A percentile compares a stretch with the other conserved stretches of the same genome.
These are phyloP conservation scores for Pteria penguin DNA, from an alignment of 2,888 invertebrate species.

Conservation along the genomic window DNA sequence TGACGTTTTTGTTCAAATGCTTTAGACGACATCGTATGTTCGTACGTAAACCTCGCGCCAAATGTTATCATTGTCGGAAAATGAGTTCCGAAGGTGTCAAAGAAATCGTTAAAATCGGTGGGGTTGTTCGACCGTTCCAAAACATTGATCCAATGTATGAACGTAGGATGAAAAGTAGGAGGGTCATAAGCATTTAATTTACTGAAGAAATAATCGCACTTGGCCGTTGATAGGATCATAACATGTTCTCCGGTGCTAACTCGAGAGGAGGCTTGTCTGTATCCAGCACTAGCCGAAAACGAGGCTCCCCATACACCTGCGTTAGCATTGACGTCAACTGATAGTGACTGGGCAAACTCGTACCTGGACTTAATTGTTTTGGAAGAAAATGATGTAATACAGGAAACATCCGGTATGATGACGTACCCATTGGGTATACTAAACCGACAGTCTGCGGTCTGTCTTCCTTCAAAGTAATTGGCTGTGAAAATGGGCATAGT, in stretches of 20 bases:
- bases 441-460: slow-evolving; percentile 42
- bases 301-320: slow-evolving; percentile 26
- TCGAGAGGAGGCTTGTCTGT: slow-evolving; percentile 27
- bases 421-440: slow-evolving; percentile 35
- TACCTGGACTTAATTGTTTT: slow-evolving; percentile 26
- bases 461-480: slow-evolving; percentile 26
- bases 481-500: slow-evolving; percentile 44
- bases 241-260: slow-evolving; percentile 30
- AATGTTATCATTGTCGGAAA: slow-evolving; percentile 35
- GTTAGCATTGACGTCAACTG: slow-evolving; percentile 17
- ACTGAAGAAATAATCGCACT: slow-evolving; percentile 43
- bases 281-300: slow-evolving; percentile 40
- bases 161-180: slow-evolving; percentile 26
- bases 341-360: slow-evolving; percentile 27
- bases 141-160: slow-evolving; percentile 32
- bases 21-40: slow-evolving; percentile 35
- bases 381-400: slow-evolving; percentile 41
- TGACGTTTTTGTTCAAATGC: slow-evolving; percentile 12
- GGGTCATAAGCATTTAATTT: slow-evolving; percentile 24
- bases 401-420: slow-evolving; percentile 41
- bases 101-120: slow-evolving; percentile 25
- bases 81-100: slow-evolving; percentile 43
- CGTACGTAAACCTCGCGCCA: slow-evolving; percentile 42
- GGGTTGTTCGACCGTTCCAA: slow-evolving; percentile 10
- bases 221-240: slow-evolving; percentile 35